Evolutionary conservation across 2,113 vertebrate genomes (phyloP), one percentile per base, ranked within the genome.

Genomic region (Indri indri): DNA sequence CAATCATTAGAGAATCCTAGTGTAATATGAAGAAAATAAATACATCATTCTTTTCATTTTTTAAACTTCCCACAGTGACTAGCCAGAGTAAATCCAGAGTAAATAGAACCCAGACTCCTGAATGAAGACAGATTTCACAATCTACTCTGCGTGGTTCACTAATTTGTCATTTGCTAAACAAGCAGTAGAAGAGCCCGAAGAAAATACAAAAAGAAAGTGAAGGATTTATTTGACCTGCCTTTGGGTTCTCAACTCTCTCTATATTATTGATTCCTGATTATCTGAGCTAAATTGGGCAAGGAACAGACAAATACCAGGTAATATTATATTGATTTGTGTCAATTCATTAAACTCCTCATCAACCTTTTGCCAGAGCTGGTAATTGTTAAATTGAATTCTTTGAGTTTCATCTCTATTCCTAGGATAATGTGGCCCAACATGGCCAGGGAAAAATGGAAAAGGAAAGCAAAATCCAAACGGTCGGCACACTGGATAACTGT

Each of bases 201-300:
- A 96, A 85, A 93, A 81, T 63, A 68, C 3, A 3, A 59, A 90
- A 91, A 95, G 57, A 68, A 91, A 96, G 91, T 45, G 14, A 87
- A 90, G 59, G 23, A 81, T 88, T 88, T 88, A 54, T 96, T 94
- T 94, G 70, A 37, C 84, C 81, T 94, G 54, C 40, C 37, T 81
- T 57, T 92, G 32, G 45, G n/a, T 96, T 90, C 71, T 90, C 45
- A 88, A 30, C 20, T 61, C 52, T n/a, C 20, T 1, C 0, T 54
- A 23, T 42, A 59, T 89, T 70, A 97, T 76, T 71, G 95, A 97
- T 96, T 93, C 70, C 95, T 97, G 74, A 87, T 96, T 96, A 92
- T 81, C 65, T 88, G 42, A 89, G 80, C 50, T 97, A 88, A 96
- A 91, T 32, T 93, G 70, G n/a, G 68, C 86, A 91, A 93, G 20